Base-by-base conservation (phyloP, 2,888 invertebrate genomes). In the Stictocephala bisonia region DNA sequence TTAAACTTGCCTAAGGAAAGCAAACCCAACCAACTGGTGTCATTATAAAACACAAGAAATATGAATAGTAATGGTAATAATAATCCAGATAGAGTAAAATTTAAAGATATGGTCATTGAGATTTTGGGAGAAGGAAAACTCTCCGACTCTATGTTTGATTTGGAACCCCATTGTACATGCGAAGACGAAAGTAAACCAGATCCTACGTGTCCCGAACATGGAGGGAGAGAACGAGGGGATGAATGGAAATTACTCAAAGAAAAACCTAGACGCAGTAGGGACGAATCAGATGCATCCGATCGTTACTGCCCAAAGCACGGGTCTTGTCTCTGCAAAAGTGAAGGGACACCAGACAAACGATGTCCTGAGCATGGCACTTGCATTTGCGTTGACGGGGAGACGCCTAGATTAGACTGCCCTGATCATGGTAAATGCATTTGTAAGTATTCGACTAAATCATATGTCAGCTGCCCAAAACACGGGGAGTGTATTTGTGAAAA, bases 41-140 rank as follows among this genome's bases (percentile, higher is more conserved):
- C n/a, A n/a, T n/a, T n/a, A n/a, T n/a, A n/a, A n/a, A n/a, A n/a
- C n/a, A n/a, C n/a, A n/a, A n/a, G n/a, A n/a, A n/a, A n/a, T n/a
- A n/a, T n/a, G n/a, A n/a, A n/a, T n/a, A n/a, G n/a, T n/a, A n/a
- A n/a, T n/a, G n/a, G n/a, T n/a, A n/a, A n/a, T n/a, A n/a, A n/a
- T n/a, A n/a, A n/a, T n/a, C n/a, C n/a, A 31, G 58, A 58, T 3
- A 27, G 31, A 7, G 18, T 27, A 15, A 15, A 27, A 6, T 58
- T 58, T 27, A 58, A 58, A 27, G 58, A 58, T 15, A 58, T 58
- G 58, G 35, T 58, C 3, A n/a, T 58, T 20, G 58, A 58, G 31
- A 58, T 58, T 15, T 58, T 35, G 18, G 58, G 58, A 2, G 58
- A 58, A n/a, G 58, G 58, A 27, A 29, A 35, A 15, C 6, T 58